phyloP scores from a whole-genome alignment of 2,888 invertebrate species.

The Laothoe populi region DNA sequence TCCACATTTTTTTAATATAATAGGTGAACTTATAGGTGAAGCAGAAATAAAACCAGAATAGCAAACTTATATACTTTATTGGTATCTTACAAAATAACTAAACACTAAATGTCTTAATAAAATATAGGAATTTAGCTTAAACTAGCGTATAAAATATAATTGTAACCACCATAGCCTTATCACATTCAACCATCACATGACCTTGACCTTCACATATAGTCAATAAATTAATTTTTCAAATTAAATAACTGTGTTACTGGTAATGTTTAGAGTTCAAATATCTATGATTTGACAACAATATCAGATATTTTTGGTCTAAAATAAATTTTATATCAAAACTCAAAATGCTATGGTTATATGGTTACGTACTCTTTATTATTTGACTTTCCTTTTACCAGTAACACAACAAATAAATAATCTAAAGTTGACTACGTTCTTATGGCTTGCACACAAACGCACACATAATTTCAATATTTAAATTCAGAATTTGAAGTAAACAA shows the following conservation, averaged over 20 bases:
- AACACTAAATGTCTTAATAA: constrained; percentile 66
- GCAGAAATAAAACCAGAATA: neutral
- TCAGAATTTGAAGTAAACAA: neutral
- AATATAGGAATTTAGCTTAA: constrained; percentile 80
- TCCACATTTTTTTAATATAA: too few relatives aligned
- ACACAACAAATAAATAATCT: constrained; percentile 16
- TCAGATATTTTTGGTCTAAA: too few relatives aligned
- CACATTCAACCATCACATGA: constrained; percentile 72
- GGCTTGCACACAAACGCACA: constrained; percentile 25
- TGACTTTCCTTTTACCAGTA: constrained; percentile 1
- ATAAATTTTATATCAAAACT: too few relatives aligned
- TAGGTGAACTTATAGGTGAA: too few relatives aligned
- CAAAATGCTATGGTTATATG: too few relatives aligned
- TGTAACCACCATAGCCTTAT: constrained; percentile 62
- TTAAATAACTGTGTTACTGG: constrained; percentile 18
- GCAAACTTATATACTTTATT: constrained; percentile 51
- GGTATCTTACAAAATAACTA: constrained; percentile 72
- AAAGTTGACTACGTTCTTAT: constrained; percentile 26
- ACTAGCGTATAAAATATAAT: constrained; percentile 51
- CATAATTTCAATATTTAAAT: neutral
- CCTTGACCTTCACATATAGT: constrained; percentile 20
- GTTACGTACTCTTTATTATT: too few relatives aligned
- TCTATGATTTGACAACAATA: neutral
- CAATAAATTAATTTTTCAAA: constrained; percentile 22
- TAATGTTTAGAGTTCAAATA: neutral